phyloP scores from a whole-genome alignment of 2,888 invertebrate genomes.

The Conus canariensis region DNA sequence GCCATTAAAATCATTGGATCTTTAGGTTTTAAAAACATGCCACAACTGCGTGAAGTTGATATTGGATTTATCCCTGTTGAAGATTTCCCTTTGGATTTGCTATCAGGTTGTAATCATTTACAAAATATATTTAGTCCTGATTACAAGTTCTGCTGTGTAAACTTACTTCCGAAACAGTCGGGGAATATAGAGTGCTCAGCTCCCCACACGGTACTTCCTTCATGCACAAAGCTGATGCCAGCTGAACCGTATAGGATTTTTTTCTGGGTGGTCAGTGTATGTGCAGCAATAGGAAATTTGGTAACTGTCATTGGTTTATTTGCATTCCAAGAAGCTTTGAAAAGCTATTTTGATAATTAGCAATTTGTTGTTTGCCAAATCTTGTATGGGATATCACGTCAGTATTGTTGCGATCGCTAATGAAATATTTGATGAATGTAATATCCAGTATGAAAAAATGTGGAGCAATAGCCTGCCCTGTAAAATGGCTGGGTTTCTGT shows the following conservation, averaged over 20 bases:
- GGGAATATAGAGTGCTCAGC: neutral
- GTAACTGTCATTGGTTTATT: neutral
- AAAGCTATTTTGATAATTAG: neutral
- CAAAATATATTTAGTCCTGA: neutral
- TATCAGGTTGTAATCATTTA: neutral
- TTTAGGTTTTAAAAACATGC: neutral
- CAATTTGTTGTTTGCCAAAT: neutral
- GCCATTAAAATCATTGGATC: neutral
- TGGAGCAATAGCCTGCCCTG: neutral
- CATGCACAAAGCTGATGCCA: neutral
- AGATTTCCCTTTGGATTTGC: neutral
- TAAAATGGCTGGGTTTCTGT: neutral
- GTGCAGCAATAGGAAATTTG: neutral
- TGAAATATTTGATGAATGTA: neutral
- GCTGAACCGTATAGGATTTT: neutral
- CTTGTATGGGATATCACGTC: neutral
- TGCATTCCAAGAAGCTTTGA: no score
- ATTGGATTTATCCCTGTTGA: neutral
- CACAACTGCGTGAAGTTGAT: neutral
- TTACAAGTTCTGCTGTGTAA: neutral
- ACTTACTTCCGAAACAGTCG: neutral
- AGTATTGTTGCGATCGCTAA: neutral
- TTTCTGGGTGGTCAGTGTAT: neutral
- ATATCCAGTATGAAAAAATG: neutral
- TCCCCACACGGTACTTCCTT: neutral